Base-by-base conservation (phyloP, 2,888 invertebrate species). In the Gnatocerus cornutus region DNA sequence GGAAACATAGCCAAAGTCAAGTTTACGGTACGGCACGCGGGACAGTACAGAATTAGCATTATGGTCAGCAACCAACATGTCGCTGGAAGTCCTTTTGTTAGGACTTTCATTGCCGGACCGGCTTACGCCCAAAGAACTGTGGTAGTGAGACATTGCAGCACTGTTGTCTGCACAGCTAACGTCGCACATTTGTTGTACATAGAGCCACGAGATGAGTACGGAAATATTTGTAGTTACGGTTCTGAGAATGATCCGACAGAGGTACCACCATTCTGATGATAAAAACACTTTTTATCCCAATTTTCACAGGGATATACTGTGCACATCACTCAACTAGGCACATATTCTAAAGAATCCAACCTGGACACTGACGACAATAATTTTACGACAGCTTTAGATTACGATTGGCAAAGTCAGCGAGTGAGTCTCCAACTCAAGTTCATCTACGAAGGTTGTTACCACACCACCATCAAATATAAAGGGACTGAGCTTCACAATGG, bases 201-300 rank as follows among this genome's bases (percentile, higher is more conserved):
- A 80, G 96, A 96, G 82, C 96, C 97, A n/a, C 88, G 96, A 69
- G 97, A 97, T 86, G 92, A 93, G 83, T 96, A 92, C 85, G 94
- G 95, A 81, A 97, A 97, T 85, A 87, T 91, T n/a, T 94, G 94
- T 78, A 83, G 87, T 73, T 91, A 90, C 78, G 87, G 87, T 29
- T 85, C 87, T 46, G 87, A 85, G 37, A 89, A 89, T 70, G 87
- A 90, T 80, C 91, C 91, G 0, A 87, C 90, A 0, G 86, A 89
- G 79, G 90, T 87, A 72, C 12, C 3, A 1, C 21, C 21, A 21
- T n/a, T n/a, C n/a, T n/a, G n/a, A 21, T 4, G 21, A 21, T 4
- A 21, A 21, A 21, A 4, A 13, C 37, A 29, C 10, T 5, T 39
- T 1, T 55, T 29, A 50, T 10, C 7, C 7, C 8, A 37, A 30